Percentiles rank a stretch among this genome's conserved stretches.
These are phyloP conservation scores for Nesoenas mayeri DNA, from an alignment of 2,113 vertebrate genomes.

Conservation along the genomic window DNA sequence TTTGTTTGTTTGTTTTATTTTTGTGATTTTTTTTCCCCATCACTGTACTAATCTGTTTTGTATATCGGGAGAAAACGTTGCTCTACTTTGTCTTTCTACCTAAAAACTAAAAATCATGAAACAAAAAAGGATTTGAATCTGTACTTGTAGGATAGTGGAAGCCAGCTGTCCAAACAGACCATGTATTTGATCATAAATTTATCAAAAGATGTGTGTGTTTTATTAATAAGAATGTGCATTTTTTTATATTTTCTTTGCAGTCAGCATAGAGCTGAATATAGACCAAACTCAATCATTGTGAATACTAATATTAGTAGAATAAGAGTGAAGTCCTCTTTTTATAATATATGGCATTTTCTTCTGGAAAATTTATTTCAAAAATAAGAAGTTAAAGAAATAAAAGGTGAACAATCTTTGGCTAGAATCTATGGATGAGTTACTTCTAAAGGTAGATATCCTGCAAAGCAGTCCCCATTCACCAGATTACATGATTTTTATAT, in stretches of 20 bases:
- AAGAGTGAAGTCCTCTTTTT: not conserved
- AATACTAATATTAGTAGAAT: not conserved
- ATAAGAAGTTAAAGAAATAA: not conserved
- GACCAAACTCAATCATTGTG: not conserved
- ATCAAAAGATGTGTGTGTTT: not conserved
- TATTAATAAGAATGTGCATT: not conserved
- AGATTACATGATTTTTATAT: not conserved
- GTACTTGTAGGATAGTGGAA: not conserved
- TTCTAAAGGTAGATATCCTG: not conserved
- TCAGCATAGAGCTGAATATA: not conserved
- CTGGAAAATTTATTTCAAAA: not conserved
- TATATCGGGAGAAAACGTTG: not conserved
- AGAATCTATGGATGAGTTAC: not conserved
- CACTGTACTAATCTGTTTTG: not conserved
- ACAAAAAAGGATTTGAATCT: not conserved
- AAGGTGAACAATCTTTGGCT: not conserved
- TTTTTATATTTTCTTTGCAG: slow-evolving; percentile 1
- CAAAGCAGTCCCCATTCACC: not conserved
- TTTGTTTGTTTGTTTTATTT: slow-evolving; percentile 3
- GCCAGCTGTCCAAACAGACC: slow-evolving; percentile 39
- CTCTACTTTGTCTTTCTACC: not conserved
- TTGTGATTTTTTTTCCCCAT: not conserved
- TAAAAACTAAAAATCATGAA: not conserved
- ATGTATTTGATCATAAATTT: not conserved
- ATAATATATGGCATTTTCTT: not conserved